Percentiles rank a stretch among this genome's conserved stretches.
phyloP scores from a whole-genome alignment of 2,797 vertebrate genomes.

The Fundulus diaphanus region DNA sequence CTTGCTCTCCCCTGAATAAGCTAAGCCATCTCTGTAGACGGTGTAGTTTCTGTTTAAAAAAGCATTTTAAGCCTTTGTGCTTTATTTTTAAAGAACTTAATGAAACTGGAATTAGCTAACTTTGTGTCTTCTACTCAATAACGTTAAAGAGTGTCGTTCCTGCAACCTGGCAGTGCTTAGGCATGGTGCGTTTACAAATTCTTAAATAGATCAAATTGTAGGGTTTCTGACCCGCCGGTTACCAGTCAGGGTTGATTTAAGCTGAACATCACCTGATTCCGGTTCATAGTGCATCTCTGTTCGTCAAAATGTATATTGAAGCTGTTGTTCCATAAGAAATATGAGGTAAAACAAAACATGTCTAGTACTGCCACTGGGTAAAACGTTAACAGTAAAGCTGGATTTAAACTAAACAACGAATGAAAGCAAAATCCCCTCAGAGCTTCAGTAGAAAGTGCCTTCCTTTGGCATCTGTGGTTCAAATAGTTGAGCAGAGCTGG shows the following conservation, averaged over 20 bases:
- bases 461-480: conserved; percentile 73
- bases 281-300: not conserved
- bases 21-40: not conserved
- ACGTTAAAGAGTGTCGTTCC: too few species aligned
- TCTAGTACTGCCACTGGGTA: conserved; percentile 33
- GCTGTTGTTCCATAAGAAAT: conserved; percentile 17
- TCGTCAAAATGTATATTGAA: conserved; percentile 15
- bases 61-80: not conserved
- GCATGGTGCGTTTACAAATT: not conserved
- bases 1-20: not conserved
- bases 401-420: not conserved
- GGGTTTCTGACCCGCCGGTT: not conserved
- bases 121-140: too few species aligned
- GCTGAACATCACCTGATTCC: not conserved
- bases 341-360: conserved; percentile 5
- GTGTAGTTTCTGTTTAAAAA: not conserved
- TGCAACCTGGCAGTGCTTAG: not conserved
- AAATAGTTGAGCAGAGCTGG: conserved; percentile 22
- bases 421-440: conserved; percentile 38
- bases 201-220: not conserved
- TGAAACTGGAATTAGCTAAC: too few species aligned
- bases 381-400: conserved; percentile 41
- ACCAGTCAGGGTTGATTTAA: not conserved
- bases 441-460: conserved; percentile 53
- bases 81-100: conserved; percentile 1